Evolutionary conservation across 1,140 invertebrate species (phyloP).

Genomic region (Bombus vancouverensis): DNA sequence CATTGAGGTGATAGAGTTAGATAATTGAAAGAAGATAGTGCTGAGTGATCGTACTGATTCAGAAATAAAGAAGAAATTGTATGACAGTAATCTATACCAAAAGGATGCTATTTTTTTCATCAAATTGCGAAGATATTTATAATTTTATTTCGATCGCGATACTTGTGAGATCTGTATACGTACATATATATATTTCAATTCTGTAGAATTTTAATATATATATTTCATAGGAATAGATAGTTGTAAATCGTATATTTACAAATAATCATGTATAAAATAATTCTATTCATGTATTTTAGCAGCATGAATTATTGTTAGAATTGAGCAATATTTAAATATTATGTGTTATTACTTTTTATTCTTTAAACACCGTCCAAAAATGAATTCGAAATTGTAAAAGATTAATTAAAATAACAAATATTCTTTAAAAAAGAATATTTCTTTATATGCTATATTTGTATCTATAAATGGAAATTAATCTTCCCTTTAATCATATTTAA

Average conservation of each 20-base stretch:
- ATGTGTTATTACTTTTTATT: slow-evolving; percentile 21
- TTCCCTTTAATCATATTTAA: not conserved
- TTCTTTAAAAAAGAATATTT: not conserved
- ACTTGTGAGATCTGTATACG: slow-evolving; percentile 30
- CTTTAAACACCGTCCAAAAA: slow-evolving; percentile 20
- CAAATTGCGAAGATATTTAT: slow-evolving; percentile 16
- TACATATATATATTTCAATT: slow-evolving; percentile 14
- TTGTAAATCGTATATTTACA: slow-evolving; percentile 17
- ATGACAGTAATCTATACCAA: slow-evolving; percentile 2
- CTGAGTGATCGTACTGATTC: not conserved
- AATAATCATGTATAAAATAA: slow-evolving; percentile 11
- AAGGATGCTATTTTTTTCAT: slow-evolving; percentile 26
- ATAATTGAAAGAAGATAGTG: not conserved
- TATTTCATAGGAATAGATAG: slow-evolving; percentile 1
- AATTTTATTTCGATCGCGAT: slow-evolving; percentile 55
- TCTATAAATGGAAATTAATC: not conserved
- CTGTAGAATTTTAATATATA: slow-evolving; percentile 17
- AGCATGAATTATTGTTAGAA: slow-evolving; percentile 7
- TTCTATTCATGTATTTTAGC: slow-evolving; percentile 23
- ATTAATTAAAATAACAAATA: not conserved
- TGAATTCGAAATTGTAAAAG: slow-evolving; percentile 17
- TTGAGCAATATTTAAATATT: slow-evolving; percentile 13
- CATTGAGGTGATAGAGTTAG: slow-evolving; percentile 45
- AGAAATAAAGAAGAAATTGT: not conserved
- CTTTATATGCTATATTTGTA: not conserved